Conservation (phyloP, 2,113 vertebrate genomes). For the Carlito syrichta region DNA sequence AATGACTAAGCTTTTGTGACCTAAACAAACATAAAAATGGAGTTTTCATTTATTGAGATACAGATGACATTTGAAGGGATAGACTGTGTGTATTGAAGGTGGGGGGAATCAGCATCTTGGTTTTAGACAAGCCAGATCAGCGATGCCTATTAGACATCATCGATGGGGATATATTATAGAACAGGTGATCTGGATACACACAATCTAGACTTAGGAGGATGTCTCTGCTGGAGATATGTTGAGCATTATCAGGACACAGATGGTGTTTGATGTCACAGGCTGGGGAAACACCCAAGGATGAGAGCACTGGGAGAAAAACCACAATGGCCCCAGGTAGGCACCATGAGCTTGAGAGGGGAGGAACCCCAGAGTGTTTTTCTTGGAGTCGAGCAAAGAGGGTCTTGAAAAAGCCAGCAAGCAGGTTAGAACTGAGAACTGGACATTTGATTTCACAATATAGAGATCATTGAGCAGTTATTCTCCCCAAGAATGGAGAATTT, state of each 20-base stretch:
- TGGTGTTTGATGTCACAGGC: not conserved
- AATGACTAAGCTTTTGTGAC: not conserved
- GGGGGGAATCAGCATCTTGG: not conserved
- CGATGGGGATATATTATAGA: not conserved
- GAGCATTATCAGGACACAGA: not conserved
- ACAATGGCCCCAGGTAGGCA: not conserved
- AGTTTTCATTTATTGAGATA: not conserved
- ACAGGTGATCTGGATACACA: not conserved
- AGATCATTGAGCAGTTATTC: not conserved
- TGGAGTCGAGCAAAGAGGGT: not conserved
- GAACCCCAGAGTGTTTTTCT: not conserved
- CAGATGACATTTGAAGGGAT: not conserved
- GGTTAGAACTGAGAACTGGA: not conserved
- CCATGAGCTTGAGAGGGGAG: not conserved
- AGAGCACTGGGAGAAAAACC: not conserved
- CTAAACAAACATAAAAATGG: not conserved
- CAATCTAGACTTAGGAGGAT: not conserved
- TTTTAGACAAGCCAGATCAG: not conserved
- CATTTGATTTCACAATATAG: not conserved
- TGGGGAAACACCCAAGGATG: not conserved
- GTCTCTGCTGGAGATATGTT: not conserved
- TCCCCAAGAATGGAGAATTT: not conserved
- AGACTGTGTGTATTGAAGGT: not conserved
- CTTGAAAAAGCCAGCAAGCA: not conserved
- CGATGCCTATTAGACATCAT: not conserved